Base-by-base conservation (phyloP, 2,888 invertebrate species). In the Psylliodes chrysocephalus region DNA sequence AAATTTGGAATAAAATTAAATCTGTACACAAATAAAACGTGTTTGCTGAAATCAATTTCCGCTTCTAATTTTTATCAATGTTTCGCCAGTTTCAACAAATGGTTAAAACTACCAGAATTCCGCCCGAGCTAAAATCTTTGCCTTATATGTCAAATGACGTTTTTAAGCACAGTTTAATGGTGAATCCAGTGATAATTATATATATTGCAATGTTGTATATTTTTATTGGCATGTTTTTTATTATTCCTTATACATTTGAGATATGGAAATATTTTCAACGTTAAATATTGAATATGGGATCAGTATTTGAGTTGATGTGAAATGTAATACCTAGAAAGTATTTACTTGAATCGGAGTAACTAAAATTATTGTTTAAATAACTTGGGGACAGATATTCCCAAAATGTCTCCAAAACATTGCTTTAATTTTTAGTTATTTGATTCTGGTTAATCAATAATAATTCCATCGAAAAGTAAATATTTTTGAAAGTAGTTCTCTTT, bases 321-420 rank as follows among this genome's bases (percentile, higher is more conserved):
- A 17, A 49, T 59, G 49, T 59, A 25, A 18, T 49, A 40, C n/a
- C 22, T 10, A n/a, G 38, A 40, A 57, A 25, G 49, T 49, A 51
- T 64, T 64, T 57, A 14, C 57, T 59, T 51, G 59, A 40, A 38
- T 51, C 40, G 12, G 30, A 38, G 5, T 40, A 10, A 10, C 28
- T 28, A 38, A 38, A 59, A 51, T 49, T 38, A 10, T 8, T 51
- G 35, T 30, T 57, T 8, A 25, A n/a, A 35, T 22, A 53, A 47
- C 57, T 72, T 73, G 76, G 65, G 64, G 68, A 67, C 72, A 71
- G 71, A 68, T 60, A 18, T 75, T 75, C 75, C 76, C 75, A 75
- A 75, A 69, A 69, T 71, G 73, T 61, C 74, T 67, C 57, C 75
- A 72, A 72, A 28, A 49, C 28, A 14, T 17, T 64, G 60, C 22